phyloP scores from a whole-genome alignment of 2,888 invertebrate species.

The Eupithecia centaureata region DNA sequence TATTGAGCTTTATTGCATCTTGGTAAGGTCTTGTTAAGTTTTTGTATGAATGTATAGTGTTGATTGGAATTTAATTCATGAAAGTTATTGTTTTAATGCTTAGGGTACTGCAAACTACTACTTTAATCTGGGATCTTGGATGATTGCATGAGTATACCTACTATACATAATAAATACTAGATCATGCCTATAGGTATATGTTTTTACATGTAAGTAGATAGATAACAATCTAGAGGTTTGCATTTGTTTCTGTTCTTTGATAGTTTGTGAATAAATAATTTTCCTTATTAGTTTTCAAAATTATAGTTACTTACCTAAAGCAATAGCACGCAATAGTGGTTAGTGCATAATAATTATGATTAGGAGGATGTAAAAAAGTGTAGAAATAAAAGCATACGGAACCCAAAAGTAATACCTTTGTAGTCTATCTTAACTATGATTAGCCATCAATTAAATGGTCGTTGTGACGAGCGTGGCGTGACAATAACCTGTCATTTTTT shows the following conservation, averaged over 20 bases:
- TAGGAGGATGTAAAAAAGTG: neutral
- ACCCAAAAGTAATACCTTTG: neutral
- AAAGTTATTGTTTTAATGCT: slow-evolving; percentile 20
- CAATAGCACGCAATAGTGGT: neutral
- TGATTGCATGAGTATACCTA: neutral
- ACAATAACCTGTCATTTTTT: slow-evolving; percentile 8
- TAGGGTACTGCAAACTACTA: slow-evolving; percentile 10
- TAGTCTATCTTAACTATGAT: neutral
- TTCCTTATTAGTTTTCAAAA: too few relatives aligned
- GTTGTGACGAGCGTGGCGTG: neutral
- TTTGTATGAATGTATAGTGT: neutral
- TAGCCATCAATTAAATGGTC: neutral
- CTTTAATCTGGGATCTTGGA: neutral
- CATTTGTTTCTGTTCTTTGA: too few relatives aligned
- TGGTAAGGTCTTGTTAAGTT: neutral
- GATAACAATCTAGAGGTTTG: too few relatives aligned
- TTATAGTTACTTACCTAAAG: too few relatives aligned
- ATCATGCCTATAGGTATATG: too few relatives aligned
- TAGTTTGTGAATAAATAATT: too few relatives aligned
- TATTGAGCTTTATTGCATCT: slow-evolving; percentile 10
- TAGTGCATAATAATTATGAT: neutral
- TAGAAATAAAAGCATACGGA: neutral
- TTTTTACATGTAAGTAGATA: too few relatives aligned
- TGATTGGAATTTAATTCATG: slow-evolving; percentile 16
- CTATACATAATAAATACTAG: too few relatives aligned